Evolutionary conservation across 2,888 invertebrate genomes (phyloP).

Genomic region (Pyrrhia umbra): DNA sequence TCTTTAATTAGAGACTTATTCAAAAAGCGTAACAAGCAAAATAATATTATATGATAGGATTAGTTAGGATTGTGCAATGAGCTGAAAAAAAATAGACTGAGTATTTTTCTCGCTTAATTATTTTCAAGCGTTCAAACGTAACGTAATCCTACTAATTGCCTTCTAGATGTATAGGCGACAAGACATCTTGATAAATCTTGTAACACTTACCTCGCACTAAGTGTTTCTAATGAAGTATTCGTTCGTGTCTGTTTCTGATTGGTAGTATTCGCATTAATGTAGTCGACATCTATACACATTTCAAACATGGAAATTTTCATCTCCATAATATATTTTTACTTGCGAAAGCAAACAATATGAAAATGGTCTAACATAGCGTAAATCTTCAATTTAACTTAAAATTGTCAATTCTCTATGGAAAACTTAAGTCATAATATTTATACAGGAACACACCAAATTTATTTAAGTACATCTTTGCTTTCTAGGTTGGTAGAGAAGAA

Average conservation of each 20-base stretch:
- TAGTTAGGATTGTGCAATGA: too few relatives aligned
- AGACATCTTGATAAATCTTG: slow-evolving; percentile 58
- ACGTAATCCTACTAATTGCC: neutral
- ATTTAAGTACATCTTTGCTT: slow-evolving; percentile 38
- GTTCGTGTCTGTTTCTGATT: slow-evolving; percentile 8
- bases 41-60: too few relatives aligned
- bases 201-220: slow-evolving; percentile 49
- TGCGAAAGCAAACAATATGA: too few relatives aligned
- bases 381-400: slow-evolving; percentile 20
- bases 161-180: slow-evolving; percentile 27
- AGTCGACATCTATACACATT: neutral
- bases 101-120: too few relatives aligned
- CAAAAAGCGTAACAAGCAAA: too few relatives aligned
- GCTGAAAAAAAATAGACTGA: too few relatives aligned
- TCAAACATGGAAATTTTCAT: neutral
- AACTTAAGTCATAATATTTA: slow-evolving; percentile 49
- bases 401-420: slow-evolving; percentile 30
- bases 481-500: slow-evolving; percentile 47
- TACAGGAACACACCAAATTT: slow-evolving; percentile 26
- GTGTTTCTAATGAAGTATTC: slow-evolving; percentile 54
- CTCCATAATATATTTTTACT: too few relatives aligned
- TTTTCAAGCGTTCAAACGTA: neutral
- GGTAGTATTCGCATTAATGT: slow-evolving; percentile 15
- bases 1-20: too few relatives aligned
- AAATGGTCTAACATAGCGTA: slow-evolving; percentile 13